A percentile compares a stretch with the other conserved stretches of the same genome.
Evolutionary conservation across 2,113 vertebrate genomes (phyloP).

Genomic region (Vulpes ferrilata): DNA sequence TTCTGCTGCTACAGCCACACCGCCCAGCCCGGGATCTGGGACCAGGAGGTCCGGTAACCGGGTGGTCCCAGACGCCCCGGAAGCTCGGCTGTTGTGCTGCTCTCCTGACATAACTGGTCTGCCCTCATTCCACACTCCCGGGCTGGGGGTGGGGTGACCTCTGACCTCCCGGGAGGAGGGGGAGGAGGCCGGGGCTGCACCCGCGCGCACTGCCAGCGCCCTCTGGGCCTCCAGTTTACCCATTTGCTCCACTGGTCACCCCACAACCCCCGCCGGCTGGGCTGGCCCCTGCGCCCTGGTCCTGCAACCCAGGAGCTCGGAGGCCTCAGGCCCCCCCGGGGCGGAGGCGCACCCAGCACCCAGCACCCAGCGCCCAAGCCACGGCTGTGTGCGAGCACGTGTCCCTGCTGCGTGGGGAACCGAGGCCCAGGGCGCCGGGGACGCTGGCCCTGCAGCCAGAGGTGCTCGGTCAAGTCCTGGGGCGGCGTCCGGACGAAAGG

Average conservation of each 20-base stretch:
- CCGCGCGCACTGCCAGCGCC: too few species aligned
- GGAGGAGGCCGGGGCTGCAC: neutral
- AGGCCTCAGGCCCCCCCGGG: neutral
- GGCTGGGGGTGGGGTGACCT: conserved; percentile 76
- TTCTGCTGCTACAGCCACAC: accelerated
- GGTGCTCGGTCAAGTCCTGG: too few species aligned
- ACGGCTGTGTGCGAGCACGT: accelerated
- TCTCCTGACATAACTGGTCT: conserved; percentile 68
- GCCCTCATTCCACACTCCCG: conserved; percentile 74
- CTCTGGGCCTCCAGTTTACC: too few species aligned
- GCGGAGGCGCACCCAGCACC: neutral
- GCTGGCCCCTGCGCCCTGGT: neutral
- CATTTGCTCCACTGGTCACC: neutral
- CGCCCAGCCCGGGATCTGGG: neutral
- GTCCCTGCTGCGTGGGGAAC: neutral
- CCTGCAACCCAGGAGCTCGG: neutral
- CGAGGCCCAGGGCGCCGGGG: neutral
- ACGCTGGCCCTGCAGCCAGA: too few species aligned
- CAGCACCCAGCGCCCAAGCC: neutral
- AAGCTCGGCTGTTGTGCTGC: conserved; percentile 54
- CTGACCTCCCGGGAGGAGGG: conserved; percentile 65
- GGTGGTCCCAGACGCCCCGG: conserved; percentile 61
- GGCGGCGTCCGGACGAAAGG: too few species aligned
- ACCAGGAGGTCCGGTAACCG: neutral
- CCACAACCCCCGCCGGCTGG: neutral